These are phyloP conservation scores for Sebastes iracundus DNA, from an alignment of 2,797 vertebrate species.

Conservation along the genomic window DNA sequence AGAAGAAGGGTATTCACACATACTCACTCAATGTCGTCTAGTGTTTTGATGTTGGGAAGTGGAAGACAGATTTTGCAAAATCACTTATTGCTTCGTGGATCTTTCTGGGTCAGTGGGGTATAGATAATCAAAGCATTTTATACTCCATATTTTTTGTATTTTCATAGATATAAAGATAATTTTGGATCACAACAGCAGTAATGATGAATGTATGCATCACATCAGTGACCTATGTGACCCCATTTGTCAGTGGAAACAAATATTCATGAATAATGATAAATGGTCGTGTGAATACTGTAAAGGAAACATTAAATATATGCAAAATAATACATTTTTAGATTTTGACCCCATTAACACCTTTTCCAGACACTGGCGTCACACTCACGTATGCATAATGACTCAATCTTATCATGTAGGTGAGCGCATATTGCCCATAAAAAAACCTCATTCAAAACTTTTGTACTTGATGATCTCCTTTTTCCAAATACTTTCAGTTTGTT, in stretches of 20 bases:
- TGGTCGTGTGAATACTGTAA: slow-evolving; percentile 57
- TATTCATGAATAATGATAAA: slow-evolving; percentile 73
- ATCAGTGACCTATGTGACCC: slow-evolving; percentile 65
- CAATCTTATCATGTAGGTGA: not conserved
- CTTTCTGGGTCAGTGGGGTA: not conserved
- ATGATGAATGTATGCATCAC: slow-evolving; percentile 54
- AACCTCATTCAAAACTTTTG: slow-evolving; percentile 16
- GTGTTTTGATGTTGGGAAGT: not conserved
- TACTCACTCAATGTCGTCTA: not conserved
- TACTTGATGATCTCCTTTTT: not conserved
- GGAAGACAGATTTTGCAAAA: not conserved
- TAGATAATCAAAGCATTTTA: not conserved
- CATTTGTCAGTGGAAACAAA: slow-evolving; percentile 68
- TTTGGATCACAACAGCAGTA: slow-evolving; percentile 3
- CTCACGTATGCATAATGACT: not conserved
- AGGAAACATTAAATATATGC: slow-evolving; percentile 15
- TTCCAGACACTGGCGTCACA: not conserved
- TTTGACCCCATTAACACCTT: not conserved
- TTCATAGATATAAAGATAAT: not conserved
- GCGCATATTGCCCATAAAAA: not conserved
- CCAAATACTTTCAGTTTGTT: slow-evolving; percentile 13
- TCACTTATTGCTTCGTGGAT: not conserved
- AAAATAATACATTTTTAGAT: not conserved
- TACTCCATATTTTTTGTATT: not conserved
- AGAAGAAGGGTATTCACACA: not conserved